phyloP scores from a whole-genome alignment of 2,888 invertebrate species.

The Heteropelma amictum region DNA sequence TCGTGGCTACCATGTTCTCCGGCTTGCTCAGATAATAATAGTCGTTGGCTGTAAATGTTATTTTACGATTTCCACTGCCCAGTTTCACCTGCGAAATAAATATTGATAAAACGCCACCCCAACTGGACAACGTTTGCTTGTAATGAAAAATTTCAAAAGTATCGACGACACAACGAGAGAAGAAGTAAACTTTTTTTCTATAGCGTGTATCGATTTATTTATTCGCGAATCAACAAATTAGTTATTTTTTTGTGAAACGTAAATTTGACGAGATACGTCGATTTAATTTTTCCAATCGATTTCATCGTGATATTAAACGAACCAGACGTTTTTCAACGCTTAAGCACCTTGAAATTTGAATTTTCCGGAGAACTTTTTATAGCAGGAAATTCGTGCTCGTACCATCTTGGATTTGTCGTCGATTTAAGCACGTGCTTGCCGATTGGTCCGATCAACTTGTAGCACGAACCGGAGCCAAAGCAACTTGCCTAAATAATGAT shows the following conservation, averaged over 20 bases:
- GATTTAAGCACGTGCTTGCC: slow-evolving; percentile 53
- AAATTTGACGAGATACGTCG: too few species aligned
- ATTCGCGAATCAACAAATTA: too few species aligned
- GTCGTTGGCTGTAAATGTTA: slow-evolving; percentile 59
- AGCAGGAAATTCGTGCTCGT: slow-evolving; percentile 52
- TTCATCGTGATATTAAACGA: too few species aligned
- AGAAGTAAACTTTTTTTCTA: too few species aligned
- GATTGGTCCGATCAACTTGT: slow-evolving; percentile 66
- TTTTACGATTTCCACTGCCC: slow-evolving; percentile 40
- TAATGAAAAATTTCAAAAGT: too few species aligned
- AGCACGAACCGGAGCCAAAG: slow-evolving; percentile 28
- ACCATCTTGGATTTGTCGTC: slow-evolving; percentile 58
- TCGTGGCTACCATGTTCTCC: slow-evolving; percentile 53
- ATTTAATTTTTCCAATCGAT: too few species aligned
- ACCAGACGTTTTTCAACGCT: too few species aligned
- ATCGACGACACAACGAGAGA: too few species aligned
- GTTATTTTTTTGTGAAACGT: too few species aligned
- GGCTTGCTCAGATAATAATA: slow-evolving; percentile 62
- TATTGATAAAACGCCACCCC: background rate
- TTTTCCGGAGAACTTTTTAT: slow-evolving; percentile 57
- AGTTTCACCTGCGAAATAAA: slow-evolving; percentile 55
- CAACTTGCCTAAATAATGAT: slow-evolving; percentile 49
- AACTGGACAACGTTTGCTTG: background rate
- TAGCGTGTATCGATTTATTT: too few species aligned
- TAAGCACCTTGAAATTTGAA: slow-evolving; percentile 59